phyloP scores from a whole-genome alignment of 2,797 vertebrate genomes.

The Onychomys leucogaster region DNA sequence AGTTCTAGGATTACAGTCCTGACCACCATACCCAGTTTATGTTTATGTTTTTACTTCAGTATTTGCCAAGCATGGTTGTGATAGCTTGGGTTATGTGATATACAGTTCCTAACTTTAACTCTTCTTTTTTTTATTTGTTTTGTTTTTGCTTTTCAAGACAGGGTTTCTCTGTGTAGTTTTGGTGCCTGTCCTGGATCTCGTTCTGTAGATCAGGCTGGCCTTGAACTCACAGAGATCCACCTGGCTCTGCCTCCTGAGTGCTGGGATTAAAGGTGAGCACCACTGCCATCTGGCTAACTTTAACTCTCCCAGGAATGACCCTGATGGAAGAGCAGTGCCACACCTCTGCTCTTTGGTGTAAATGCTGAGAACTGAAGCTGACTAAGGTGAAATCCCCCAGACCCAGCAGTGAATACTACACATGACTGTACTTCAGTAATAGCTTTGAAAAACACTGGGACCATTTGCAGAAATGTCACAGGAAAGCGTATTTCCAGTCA shows the following conservation, averaged over 20 bases:
- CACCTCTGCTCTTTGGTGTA: background rate
- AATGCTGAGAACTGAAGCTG: slow-evolving; percentile 1
- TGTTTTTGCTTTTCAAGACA: no score
- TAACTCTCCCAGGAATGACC: slow-evolving; percentile 37
- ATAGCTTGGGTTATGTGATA: background rate
- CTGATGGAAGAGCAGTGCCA: slow-evolving; percentile 14
- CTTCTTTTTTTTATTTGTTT: background rate
- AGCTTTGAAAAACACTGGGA: slow-evolving; percentile 51
- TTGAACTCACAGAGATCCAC: no score
- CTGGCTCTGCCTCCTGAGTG: no score
- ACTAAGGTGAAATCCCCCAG: slow-evolving; percentile 23
- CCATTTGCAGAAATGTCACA: slow-evolving; percentile 38
- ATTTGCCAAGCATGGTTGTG: background rate
- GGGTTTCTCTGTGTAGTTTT: no score
- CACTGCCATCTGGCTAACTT: background rate
- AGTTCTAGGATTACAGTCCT: background rate
- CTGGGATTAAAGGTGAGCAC: no score
- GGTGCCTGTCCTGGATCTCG: no score
- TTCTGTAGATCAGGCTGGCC: no score
- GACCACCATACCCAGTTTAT: background rate
- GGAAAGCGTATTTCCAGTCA: slow-evolving; percentile 51
- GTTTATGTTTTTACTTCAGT: background rate
- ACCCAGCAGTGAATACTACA: slow-evolving; percentile 27
- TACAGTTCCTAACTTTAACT: slow-evolving; percentile 49
- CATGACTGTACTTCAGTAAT: slow-evolving; percentile 28